These are phyloP conservation scores for Cepphus grylle DNA, from an alignment of 2,113 vertebrate genomes.

Conservation along the genomic window DNA sequence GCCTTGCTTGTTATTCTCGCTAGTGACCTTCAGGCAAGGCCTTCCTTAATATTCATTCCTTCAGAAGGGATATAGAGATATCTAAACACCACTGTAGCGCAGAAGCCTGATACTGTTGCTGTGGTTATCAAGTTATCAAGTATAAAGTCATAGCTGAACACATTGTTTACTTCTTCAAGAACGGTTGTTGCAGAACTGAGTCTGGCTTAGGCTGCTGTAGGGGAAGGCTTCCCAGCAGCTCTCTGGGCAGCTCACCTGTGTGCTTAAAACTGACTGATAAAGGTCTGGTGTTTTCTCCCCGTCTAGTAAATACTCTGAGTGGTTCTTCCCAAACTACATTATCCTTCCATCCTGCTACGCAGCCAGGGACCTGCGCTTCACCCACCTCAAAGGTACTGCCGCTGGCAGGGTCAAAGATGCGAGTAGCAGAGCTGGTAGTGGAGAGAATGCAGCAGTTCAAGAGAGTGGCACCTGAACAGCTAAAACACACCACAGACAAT, in stretches of 20 bases:
- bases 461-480: conserved; percentile 76
- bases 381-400: background rate
- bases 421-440: conserved; percentile 79
- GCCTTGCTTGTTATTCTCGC: background rate
- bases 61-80: background rate
- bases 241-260: background rate
- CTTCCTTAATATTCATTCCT: background rate
- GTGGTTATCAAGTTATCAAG: background rate
- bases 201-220: background rate
- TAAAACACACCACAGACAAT: conserved; percentile 45
- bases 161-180: background rate
- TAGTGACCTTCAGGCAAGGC: background rate
- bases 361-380: background rate
- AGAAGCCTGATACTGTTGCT: background rate
- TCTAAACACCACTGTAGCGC: background rate
- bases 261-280: background rate
- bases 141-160: background rate
- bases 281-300: background rate
- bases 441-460: conserved; percentile 88
- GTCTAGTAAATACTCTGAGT: background rate
- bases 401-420: background rate
- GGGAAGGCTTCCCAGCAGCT: background rate
- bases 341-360: background rate
- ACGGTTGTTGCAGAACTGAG: background rate
- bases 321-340: background rate